Percentiles rank a stretch among this genome's conserved stretches.
Conservation (phyloP, 2,888 invertebrate genomes). For the Onchidella celtica region DNA sequence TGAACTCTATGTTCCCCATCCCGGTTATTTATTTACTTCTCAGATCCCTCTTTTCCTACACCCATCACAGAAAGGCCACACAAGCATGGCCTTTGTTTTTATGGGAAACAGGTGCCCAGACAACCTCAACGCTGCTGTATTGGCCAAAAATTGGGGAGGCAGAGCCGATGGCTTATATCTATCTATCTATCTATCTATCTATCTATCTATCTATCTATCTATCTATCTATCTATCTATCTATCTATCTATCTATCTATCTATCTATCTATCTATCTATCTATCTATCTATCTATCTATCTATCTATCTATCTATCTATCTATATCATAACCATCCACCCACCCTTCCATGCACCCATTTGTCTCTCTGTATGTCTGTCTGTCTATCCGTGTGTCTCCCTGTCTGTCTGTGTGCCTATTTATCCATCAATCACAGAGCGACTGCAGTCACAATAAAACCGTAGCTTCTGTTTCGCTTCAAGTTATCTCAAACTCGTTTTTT, state of each 20-base stretch:
- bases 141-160: conserved; percentile 4
- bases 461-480: too few relatives aligned
- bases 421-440: neutral
- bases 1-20: neutral
- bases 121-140: neutral
- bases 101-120: conserved; percentile 26
- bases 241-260: neutral
- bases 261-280: neutral
- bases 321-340: too few relatives aligned
- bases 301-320: too few relatives aligned
- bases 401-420: neutral
- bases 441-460: too few relatives aligned
- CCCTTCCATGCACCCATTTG: neutral
- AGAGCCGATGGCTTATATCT: neutral
- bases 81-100: conserved; percentile 38
- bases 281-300: too few relatives aligned
- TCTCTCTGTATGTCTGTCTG: neutral
- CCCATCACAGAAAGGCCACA: conserved; percentile 27
- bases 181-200: neutral
- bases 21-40: conserved; percentile 17
- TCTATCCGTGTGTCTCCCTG: neutral
- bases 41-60: neutral
- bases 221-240: neutral
- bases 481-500: too few relatives aligned
- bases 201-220: neutral